A percentile compares a stretch with the other conserved stretches of the same genome.
Conservation (phyloP, 2,113 vertebrate genomes). For the Hypomesus transpacificus region DNA sequence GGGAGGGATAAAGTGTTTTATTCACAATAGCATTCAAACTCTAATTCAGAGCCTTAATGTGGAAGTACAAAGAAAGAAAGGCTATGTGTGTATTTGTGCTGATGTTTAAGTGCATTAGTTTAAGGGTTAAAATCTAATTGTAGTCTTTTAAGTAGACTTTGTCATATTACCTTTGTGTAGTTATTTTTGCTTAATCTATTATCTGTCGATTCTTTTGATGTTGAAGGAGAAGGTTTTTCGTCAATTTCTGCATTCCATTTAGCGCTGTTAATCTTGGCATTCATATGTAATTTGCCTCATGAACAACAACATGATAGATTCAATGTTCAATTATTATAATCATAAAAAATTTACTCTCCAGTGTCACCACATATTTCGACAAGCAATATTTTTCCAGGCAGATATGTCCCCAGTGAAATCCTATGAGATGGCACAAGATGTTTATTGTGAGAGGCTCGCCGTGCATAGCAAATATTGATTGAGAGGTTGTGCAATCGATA, state of each 20-base stretch:
- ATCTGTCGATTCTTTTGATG: too few species aligned
- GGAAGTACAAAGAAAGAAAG: slow-evolving; percentile 12
- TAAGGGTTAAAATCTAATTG: too few species aligned
- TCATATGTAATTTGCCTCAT: too few species aligned
- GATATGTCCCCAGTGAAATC: slow-evolving; percentile 41
- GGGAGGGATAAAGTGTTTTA: slow-evolving; percentile 2
- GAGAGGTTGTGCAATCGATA: slow-evolving; percentile 42
- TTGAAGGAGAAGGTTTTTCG: too few species aligned
- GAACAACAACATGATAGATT: too few species aligned
- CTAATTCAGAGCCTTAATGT: background rate
- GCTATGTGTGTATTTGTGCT: background rate
- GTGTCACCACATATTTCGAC: slow-evolving; percentile 51
- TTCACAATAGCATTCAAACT: background rate
- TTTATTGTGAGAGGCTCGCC: slow-evolving; percentile 48
- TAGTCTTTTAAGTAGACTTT: too few species aligned
- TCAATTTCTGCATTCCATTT: too few species aligned
- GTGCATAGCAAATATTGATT: slow-evolving; percentile 59
- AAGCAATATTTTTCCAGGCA: slow-evolving; percentile 45
- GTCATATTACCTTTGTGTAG: background rate
- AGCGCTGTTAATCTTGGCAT: too few species aligned
- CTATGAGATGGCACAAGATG: slow-evolving; percentile 25
- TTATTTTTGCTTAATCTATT: too few species aligned
- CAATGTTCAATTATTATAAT: too few species aligned
- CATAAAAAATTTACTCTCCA: slow-evolving; percentile 45
- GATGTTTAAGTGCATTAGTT: too few species aligned